These are phyloP conservation scores for Fistularia commersonii DNA, from an alignment of 2,797 vertebrate genomes.

Conservation along the genomic window DNA sequence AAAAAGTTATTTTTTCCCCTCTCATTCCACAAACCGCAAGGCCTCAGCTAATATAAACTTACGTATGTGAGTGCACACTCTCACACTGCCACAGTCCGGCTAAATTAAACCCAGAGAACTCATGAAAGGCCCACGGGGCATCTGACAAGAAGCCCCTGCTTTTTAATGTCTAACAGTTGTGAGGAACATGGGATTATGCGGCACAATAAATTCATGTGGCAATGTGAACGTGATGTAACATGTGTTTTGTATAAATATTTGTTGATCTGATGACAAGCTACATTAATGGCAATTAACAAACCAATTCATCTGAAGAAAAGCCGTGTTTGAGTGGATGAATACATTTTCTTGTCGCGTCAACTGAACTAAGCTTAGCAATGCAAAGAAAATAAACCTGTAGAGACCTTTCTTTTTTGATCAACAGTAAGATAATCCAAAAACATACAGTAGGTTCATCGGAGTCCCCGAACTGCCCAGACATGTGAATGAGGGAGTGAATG, in stretches of 20 bases:
- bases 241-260: neutral
- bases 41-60: conserved; percentile 55
- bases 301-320: too few species aligned
- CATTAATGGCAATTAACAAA: too few species aligned
- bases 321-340: too few species aligned
- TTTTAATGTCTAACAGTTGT: conserved; percentile 20
- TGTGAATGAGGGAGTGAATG: too few species aligned
- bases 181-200: conserved; percentile 3
- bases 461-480: too few species aligned
- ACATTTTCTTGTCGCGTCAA: too few species aligned
- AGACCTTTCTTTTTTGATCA: too few species aligned
- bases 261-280: conserved; percentile 3
- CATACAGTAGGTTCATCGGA: too few species aligned
- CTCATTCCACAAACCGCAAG: conserved; percentile 53
- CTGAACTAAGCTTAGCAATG: too few species aligned
- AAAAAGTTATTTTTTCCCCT: conserved; percentile 29
- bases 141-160: conserved; percentile 21
- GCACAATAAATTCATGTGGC: conserved; percentile 6
- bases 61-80: conserved; percentile 38
- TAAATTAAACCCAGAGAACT: conserved; percentile 46
- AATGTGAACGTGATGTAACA: conserved; percentile 10
- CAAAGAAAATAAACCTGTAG: too few species aligned
- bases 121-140: conserved; percentile 12
- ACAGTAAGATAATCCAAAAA: too few species aligned
- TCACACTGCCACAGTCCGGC: conserved; percentile 20